These are phyloP conservation scores for Paracentrotus lividus DNA, from an alignment of 53 echinoderm and acorn worm species.

Conservation along the genomic window DNA sequence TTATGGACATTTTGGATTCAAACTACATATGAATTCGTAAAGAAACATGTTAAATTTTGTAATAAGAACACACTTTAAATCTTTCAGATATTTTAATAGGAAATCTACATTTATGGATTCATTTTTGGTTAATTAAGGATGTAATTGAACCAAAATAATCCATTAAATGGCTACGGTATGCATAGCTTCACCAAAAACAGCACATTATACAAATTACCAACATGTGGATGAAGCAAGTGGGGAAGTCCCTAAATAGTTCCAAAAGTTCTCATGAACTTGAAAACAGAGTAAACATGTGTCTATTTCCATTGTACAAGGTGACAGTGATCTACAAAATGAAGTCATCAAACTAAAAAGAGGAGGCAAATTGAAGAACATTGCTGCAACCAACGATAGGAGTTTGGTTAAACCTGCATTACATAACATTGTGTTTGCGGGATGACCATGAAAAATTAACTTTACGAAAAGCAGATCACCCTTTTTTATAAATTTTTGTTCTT, in stretches of 20 bases:
- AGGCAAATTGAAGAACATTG: background rate
- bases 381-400: background rate
- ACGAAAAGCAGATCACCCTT: background rate
- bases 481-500: background rate
- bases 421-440: background rate
- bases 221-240: background rate
- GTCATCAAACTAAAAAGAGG: background rate
- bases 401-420: background rate
- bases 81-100: too few relatives aligned
- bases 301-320: background rate
- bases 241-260: conserved; percentile 12
- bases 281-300: conserved; percentile 28
- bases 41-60: too few relatives aligned
- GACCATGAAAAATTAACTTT: background rate
- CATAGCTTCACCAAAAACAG: background rate
- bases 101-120: too few relatives aligned
- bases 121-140: too few relatives aligned
- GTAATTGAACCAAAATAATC: too few relatives aligned
- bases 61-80: too few relatives aligned
- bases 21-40: too few relatives aligned
- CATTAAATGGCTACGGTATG: too few relatives aligned
- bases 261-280: conserved; percentile 11
- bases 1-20: background rate
- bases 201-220: background rate
- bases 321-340: conserved; percentile 16